Base-by-base conservation (phyloP, 1,140 invertebrate genomes). In the Drosophila setifemur region DNA sequence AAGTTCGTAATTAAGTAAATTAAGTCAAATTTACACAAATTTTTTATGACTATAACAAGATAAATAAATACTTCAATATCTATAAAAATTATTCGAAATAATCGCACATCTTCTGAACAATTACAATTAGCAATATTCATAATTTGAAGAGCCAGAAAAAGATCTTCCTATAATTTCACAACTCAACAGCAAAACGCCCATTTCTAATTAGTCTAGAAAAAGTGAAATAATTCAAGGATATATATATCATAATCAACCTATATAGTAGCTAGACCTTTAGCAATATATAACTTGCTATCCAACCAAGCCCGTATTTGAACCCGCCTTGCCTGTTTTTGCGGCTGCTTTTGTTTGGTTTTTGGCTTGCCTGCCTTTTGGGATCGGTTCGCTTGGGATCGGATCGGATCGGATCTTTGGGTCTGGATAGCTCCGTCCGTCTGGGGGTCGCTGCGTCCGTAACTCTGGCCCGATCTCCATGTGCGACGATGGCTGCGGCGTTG, bases 401-500 rank as follows among this genome's bases (percentile, higher is more conserved):
- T 48, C 33, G n/a, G n/a, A n/a, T n/a, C n/a, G n/a, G n/a, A n/a
- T 48, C 48, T 64, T 64, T 39, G 31, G 53, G 37, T 60, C 57
- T 42, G 53, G 35, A 63, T 63, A 14, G 33, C 43, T 23, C 42
- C 12, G 57, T 45, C 28, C 19, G 49, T 54, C 49, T 23, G 2
- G 1, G n/a, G n/a, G 69, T 37, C 12, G 26, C 18, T 43, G 42
- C 21, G 55, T 71, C 63, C 29, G 29, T 48, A 28, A 29, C 35
- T 37, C 31, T 29, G 26, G 35, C 48, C 48, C 31, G 21, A 48
- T 50, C 49, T 52, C 42, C 66, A 58, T 79, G 37, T 75, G 26
- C 21, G 44, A 40, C 54, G 69, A 69, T 75, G 35, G 64, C 16
- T 45, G 29, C 49, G 74, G 44, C 69, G 43, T 50, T 60, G 74